phyloP scores from a whole-genome alignment of 2,888 invertebrate genomes.

The Hermaeophaga mercurialis region DNA sequence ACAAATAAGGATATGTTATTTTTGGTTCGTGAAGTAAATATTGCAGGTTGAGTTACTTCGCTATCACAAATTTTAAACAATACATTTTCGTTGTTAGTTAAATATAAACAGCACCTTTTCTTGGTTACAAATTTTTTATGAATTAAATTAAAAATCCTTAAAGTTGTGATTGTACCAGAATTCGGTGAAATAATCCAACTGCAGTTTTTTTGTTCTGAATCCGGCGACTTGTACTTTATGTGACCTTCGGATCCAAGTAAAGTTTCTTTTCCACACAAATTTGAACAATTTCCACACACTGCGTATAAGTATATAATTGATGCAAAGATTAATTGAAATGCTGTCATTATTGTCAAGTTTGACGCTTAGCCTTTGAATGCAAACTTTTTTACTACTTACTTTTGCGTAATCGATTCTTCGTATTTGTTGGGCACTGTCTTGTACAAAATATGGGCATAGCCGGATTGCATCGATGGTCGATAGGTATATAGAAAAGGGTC shows the following conservation, averaged over 20 bases:
- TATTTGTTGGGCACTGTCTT: no score
- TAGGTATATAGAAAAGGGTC: neutral
- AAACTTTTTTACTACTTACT: neutral
- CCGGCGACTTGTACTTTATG: constrained; percentile 22
- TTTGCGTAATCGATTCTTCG: no score
- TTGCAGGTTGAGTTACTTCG: constrained; percentile 8
- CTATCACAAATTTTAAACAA: constrained; percentile 21
- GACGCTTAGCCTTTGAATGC: neutral
- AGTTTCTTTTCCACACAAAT: constrained; percentile 17
- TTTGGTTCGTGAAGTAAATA: constrained; percentile 21
- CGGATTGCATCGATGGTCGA: neutral
- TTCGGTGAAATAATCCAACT: constrained; percentile 28
- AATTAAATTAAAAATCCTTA: constrained; percentile 23
- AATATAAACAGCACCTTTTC: constrained; percentile 19
- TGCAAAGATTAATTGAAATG: constrained; percentile 1
- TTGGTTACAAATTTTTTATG: constrained; percentile 4
- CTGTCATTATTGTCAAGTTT: constrained; percentile 15
- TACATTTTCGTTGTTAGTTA: constrained; percentile 7
- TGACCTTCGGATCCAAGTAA: constrained; percentile 15
- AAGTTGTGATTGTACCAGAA: constrained; percentile 24
- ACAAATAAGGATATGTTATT: neutral
- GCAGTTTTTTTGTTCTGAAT: constrained; percentile 19
- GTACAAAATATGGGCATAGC: no score
- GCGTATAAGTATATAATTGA: neutral
- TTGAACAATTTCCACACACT: neutral